Conservation (phyloP, 2,113 vertebrate genomes). For the Festucalex cinctus region DNA sequence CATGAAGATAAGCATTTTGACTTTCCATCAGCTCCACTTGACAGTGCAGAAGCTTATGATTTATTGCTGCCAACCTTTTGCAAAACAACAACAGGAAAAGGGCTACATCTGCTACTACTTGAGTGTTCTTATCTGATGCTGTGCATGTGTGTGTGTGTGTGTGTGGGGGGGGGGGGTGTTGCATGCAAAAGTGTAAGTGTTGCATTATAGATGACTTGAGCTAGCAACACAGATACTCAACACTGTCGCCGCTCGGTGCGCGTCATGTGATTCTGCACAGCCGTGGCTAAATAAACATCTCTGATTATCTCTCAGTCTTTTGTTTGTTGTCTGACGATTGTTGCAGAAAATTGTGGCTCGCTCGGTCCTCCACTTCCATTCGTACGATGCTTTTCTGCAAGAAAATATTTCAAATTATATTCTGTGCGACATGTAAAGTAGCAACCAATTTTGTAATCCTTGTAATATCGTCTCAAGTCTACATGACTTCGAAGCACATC, state of each 20-base stretch:
- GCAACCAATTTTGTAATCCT: no score
- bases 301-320: no score
- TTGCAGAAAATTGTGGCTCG: slow-evolving; percentile 67
- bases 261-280: slow-evolving; percentile 17
- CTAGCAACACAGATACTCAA: slow-evolving; percentile 30
- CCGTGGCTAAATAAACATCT: not conserved
- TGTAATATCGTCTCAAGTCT: no score
- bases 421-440: no score
- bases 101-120: not conserved
- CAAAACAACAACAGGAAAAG: not conserved
- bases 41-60: not conserved
- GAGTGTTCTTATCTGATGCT: not conserved
- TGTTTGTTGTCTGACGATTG: slow-evolving; percentile 56
- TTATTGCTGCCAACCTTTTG: not conserved
- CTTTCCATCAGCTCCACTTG: not conserved
- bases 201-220: slow-evolving; percentile 61
- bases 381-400: slow-evolving; percentile 59
- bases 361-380: slow-evolving; percentile 54
- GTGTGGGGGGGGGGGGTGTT: slow-evolving; percentile 26
- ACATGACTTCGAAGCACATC: no score
- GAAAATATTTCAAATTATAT: not conserved
- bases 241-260: slow-evolving; percentile 19
- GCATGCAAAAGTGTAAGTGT: slow-evolving; percentile 50
- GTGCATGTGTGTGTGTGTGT: no score
- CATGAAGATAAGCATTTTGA: not conserved